Evolutionary conservation across 2,797 vertebrate genomes (phyloP), one percentile per base, ranked within the genome.

Genomic region (Loriculus beryllinus): DNA sequence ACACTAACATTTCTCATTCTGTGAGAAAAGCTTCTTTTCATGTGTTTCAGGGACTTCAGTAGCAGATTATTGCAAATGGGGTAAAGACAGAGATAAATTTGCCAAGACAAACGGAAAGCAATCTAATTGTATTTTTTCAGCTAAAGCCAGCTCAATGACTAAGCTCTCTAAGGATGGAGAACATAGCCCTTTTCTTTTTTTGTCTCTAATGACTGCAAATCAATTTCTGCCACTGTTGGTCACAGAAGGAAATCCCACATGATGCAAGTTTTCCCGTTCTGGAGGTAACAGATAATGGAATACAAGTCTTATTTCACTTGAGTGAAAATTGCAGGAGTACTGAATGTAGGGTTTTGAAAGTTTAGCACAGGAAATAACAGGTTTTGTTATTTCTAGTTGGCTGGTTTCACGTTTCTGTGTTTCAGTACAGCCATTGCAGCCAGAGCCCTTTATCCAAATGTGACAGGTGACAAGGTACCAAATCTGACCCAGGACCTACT

Each of bases 31-130:
- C 12, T 72, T 49, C 59, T 57, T 75, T 71, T 82, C 49, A 49
- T 31, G 8, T 28, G 9, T 33, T 57, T 78, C 59, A 68, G 33
- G 28, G 56, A 70, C 33, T 48, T 90, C 2, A 65, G 23, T 12
- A 74, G 49, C 16, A 82, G 39, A 67, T 62, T 70, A 54, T 5
- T 54, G 45, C 43, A 80, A 65, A 65, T 54, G 45, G 2, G 0
- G 26, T 56, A 49, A 42, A 82, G 64, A 54, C n/a, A 31, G 39
- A 47, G n/a, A 95, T 60, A 90, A 78, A 82, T 90, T 93, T 88
- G 45, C 84, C 68, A 83, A 62, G 80, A 89, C 67, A 86, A 88
- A 93, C 85, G 78, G 82, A 90, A 96, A 95, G 60, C 56, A 87
- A 80, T 35, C 39, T 64, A 75, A 78, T 56, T 39, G 72, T 85